phyloP scores from a whole-genome alignment of 2,113 vertebrate species.

The Chamaetylas fuelleborni region DNA sequence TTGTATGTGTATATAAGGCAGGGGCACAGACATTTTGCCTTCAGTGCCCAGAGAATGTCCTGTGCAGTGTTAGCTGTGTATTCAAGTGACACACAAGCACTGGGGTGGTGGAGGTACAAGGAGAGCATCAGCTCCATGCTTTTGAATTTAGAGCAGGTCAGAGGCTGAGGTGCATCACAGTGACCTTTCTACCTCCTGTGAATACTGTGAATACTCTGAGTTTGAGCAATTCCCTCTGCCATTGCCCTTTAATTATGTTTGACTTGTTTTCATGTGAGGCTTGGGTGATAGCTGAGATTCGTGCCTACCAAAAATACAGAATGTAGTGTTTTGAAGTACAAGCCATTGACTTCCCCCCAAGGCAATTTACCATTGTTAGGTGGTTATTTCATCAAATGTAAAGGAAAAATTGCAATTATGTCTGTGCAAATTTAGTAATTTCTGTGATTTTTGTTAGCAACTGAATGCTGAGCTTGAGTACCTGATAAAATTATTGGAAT shows the following conservation, averaged over 20 bases:
- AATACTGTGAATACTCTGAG: neutral
- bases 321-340: neutral
- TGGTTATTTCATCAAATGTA: neutral
- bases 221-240: neutral
- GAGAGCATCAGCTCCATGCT: neutral
- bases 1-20: neutral
- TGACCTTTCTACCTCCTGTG: neutral
- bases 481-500: conserved; percentile 75
- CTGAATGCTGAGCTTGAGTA: conserved; percentile 82
- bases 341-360: neutral
- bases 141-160: neutral
- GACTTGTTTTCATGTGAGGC: neutral
- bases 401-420: neutral
- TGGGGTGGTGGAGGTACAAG: neutral
- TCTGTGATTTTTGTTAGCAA: conserved; percentile 71
- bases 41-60: neutral
- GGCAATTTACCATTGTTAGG: neutral
- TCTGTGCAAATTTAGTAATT: neutral
- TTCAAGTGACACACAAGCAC: neutral
- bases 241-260: neutral
- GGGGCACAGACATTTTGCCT: neutral
- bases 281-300: neutral
- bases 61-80: rapidly evolving
- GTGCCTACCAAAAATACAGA: neutral
- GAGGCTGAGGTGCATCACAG: neutral